These are phyloP conservation scores for Lordiphosa clarofinis DNA, from an alignment of 1,140 invertebrate species.

Conservation along the genomic window DNA sequence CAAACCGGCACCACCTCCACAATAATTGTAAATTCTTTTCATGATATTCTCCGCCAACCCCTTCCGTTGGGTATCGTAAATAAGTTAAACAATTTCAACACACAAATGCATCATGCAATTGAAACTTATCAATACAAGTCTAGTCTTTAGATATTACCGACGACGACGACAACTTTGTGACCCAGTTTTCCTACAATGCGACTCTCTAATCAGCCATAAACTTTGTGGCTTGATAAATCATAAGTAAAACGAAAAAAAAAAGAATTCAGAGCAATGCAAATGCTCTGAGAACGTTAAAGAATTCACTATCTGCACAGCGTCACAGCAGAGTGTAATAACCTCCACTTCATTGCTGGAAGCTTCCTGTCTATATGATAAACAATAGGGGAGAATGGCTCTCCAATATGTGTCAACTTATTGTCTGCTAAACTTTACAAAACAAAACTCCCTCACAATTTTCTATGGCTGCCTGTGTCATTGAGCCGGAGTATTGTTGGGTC, in stretches of 20 bases:
- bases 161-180: constrained; percentile 41
- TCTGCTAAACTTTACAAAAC: constrained; percentile 10
- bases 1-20: constrained; percentile 2
- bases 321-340: constrained; percentile 40
- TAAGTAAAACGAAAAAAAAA: constrained; percentile 18
- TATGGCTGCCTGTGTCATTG: constrained; percentile 24
- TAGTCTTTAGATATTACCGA: constrained; percentile 48
- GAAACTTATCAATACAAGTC: constrained; percentile 28
- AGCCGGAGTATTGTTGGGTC: constrained; percentile 37
- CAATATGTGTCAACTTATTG: constrained; percentile 49
- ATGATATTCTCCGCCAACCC: not conserved
- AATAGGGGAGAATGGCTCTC: constrained; percentile 21
- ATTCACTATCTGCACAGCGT: constrained; percentile 6
- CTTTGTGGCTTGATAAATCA: constrained; percentile 37
- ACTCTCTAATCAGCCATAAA: constrained; percentile 46
- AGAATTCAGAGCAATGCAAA: constrained; percentile 22
- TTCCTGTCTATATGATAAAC: constrained; percentile 43
- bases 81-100: constrained; percentile 3
- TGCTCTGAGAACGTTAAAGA: not conserved
- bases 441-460: constrained; percentile 3
- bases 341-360: constrained; percentile 17
- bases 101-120: constrained; percentile 29
- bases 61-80: not conserved
- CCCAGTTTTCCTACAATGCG: constrained; percentile 49
- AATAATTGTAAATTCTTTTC: constrained; percentile 16